These are phyloP conservation scores for Antheraea pernyi DNA, from an alignment of 1,140 invertebrate genomes.

Conservation along the genomic window DNA sequence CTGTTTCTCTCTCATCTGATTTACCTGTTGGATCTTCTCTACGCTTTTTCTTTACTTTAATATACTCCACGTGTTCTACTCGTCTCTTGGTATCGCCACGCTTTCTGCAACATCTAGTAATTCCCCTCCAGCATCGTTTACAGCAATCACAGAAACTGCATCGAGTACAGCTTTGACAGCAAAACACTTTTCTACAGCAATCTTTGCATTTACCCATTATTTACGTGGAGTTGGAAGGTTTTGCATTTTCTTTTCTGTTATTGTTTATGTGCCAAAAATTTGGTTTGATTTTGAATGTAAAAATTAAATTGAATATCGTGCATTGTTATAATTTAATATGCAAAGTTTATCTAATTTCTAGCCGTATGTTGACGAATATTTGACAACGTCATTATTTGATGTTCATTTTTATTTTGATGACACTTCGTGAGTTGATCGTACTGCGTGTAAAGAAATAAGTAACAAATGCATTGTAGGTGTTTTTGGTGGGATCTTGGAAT, in stretches of 20 bases:
- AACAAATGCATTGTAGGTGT: no score
- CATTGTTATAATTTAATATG: no score
- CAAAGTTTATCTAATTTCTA: no score
- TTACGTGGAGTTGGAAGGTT: background rate
- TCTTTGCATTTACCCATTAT: constrained; percentile 9
- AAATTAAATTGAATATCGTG: no score
- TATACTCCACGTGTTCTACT: constrained; percentile 9
- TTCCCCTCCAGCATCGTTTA: constrained; percentile 9
- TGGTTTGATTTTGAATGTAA: background rate
- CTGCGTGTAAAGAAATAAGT: no score
- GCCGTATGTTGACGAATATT: no score
- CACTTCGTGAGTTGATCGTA: no score
- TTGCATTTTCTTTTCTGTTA: background rate
- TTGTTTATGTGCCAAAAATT: background rate
- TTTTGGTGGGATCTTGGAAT: no score
- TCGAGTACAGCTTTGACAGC: background rate
- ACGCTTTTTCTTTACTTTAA: constrained; percentile 6
- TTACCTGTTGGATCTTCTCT: background rate
- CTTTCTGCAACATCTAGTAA: constrained; percentile 4
- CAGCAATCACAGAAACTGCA: constrained; percentile 6
- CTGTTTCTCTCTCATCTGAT: background rate
- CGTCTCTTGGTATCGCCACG: background rate
- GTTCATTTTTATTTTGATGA: no score
- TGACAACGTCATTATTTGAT: no score
- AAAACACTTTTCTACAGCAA: constrained; percentile 3